phyloP scores from a whole-genome alignment of 2,888 invertebrate genomes.

The Physocephala rufipes region DNA sequence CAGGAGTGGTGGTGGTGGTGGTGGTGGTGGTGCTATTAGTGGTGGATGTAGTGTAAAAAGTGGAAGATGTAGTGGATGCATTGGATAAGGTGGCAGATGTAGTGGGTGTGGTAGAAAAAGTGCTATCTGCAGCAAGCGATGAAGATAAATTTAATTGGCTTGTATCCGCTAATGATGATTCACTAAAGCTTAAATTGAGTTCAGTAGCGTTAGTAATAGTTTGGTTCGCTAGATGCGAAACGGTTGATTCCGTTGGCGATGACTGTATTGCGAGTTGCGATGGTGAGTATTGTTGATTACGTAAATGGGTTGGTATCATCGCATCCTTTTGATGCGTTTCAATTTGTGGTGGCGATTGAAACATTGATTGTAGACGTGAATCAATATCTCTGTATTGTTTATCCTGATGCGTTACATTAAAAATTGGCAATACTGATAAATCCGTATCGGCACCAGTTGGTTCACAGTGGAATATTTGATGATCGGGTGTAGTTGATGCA shows the following conservation, averaged over 20 bases:
- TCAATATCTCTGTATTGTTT: conserved; percentile 49
- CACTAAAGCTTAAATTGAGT: no score
- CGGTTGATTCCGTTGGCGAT: background rate
- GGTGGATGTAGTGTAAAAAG: background rate
- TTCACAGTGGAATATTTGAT: conserved; percentile 47
- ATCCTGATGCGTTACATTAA: conserved; percentile 46
- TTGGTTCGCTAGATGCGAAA: no score
- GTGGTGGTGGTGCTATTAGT: background rate
- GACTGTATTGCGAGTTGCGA: background rate
- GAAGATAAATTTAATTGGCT: no score
- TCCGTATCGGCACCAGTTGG: conserved; percentile 24
- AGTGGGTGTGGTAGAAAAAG: no score
- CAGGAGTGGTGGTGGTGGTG: no score
- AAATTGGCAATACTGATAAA: conserved; percentile 33
- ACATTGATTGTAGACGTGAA: conserved; percentile 48
- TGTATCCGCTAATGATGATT: no score
- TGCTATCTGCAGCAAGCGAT: no score
- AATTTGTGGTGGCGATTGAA: conserved; percentile 47
- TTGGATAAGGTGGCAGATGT: no score
- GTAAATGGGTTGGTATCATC: no score
- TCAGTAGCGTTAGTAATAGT: no score
- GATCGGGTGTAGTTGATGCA: conserved; percentile 41
- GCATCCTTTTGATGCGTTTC: background rate
- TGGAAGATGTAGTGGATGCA: background rate
- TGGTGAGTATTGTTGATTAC: background rate